These are phyloP conservation scores for Drosophila baimaii DNA, from an alignment of 1,140 invertebrate genomes.

Conservation along the genomic window DNA sequence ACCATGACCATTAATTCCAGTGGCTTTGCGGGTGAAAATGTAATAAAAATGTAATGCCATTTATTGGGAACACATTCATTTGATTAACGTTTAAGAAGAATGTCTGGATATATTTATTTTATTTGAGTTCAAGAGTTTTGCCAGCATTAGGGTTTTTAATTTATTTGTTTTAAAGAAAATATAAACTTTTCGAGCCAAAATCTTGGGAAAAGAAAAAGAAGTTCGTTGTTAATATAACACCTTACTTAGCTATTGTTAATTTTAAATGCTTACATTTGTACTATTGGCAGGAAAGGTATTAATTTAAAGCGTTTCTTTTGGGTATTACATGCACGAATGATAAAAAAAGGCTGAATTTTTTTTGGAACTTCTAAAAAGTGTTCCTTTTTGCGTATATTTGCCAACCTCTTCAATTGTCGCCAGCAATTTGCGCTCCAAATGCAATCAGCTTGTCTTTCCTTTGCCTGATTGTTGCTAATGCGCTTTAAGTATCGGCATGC, in stretches of 20 bases:
- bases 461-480: conserved; percentile 58
- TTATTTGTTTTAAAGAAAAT: conserved; percentile 16
- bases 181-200: neutral
- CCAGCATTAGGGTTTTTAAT: neutral
- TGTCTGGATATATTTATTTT: conserved; percentile 60
- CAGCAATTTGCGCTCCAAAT: conserved; percentile 65
- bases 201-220: neutral
- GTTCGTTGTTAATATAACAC: neutral
- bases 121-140: conserved; percentile 54
- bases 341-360: neutral
- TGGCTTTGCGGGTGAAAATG: conserved; percentile 19
- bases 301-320: too few relatives aligned
- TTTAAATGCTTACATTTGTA: neutral
- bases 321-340: too few relatives aligned
- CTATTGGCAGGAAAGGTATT: too few relatives aligned
- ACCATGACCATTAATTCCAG: conserved; percentile 10
- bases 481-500: conserved; percentile 50
- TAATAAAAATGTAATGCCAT: conserved; percentile 76
- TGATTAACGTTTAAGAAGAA: conserved; percentile 58
- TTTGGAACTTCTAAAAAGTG: neutral
- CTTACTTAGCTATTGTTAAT: neutral
- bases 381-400: conserved; percentile 54
- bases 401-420: conserved; percentile 56
- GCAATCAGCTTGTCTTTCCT: conserved; percentile 58
- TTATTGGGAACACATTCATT: conserved; percentile 77